Evolutionary conservation across 92 coral and sea anemone species (phyloP).

Genomic region (Hydrozoanthus gracilis): DNA sequence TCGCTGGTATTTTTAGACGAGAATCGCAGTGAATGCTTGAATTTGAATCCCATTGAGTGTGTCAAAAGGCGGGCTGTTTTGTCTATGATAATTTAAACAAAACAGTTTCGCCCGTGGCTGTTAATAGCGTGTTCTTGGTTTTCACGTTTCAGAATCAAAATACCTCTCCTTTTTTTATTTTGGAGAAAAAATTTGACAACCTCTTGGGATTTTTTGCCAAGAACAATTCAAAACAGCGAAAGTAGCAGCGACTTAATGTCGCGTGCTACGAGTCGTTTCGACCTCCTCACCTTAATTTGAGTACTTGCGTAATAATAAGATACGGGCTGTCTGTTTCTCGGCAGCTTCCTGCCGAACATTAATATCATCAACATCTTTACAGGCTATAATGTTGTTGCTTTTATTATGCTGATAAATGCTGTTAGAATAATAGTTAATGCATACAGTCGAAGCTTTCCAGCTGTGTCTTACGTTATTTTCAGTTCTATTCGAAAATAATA

Average conservation of each 20-base stretch:
- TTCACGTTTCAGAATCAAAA: not conserved
- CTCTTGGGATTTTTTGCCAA: not conserved
- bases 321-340: slow-evolving; percentile 43
- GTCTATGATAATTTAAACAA: slow-evolving; percentile 33
- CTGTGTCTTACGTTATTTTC: slow-evolving; percentile 31
- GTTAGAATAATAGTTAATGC: slow-evolving; percentile 32
- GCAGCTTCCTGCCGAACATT: slow-evolving; percentile 28
- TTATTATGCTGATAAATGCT: slow-evolving; percentile 44
- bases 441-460: slow-evolving; percentile 35
- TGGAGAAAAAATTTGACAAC: not conserved
- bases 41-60: slow-evolving; percentile 15
- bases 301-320: slow-evolving; percentile 32
- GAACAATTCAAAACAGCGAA: not conserved
- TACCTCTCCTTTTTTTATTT: not conserved
- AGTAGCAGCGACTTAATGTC: slow-evolving; percentile 21
- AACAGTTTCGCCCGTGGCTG: slow-evolving; percentile 34
- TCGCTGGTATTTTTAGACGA: slow-evolving; percentile 17
- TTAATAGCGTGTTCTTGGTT: slow-evolving; percentile 4
- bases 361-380: slow-evolving; percentile 22
- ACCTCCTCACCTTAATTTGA: slow-evolving; percentile 35
- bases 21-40: slow-evolving; percentile 3
- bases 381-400: slow-evolving; percentile 17
- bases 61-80: slow-evolving; percentile 49
- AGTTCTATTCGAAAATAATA: slow-evolving; percentile 37
- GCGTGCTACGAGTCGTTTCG: slow-evolving; percentile 34